Evolutionary conservation across 2,797 vertebrate species (phyloP).

Genomic region (Echiichthys vipera): DNA sequence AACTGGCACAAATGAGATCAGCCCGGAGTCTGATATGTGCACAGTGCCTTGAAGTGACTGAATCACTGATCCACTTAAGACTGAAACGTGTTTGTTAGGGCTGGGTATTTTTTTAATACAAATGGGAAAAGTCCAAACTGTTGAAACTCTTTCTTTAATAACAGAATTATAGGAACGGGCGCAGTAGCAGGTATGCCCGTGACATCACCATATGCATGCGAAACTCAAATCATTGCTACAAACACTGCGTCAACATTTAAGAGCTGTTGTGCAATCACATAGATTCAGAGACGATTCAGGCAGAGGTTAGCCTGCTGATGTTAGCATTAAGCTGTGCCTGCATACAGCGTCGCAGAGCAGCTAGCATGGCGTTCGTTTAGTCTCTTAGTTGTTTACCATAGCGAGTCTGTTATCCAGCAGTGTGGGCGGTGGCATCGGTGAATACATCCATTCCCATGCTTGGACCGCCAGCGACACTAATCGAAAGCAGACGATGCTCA

Average conservation of each 20-base stretch:
- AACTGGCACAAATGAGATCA: conserved; percentile 10
- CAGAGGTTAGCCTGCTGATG: neutral
- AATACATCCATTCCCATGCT: neutral
- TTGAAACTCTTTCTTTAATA: neutral
- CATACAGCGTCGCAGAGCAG: neutral
- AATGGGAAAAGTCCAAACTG: conserved; percentile 15
- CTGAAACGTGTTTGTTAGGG: conserved; percentile 36
- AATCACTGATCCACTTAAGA: conserved; percentile 23
- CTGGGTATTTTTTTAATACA: conserved; percentile 53
- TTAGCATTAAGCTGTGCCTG: neutral
- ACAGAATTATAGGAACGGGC: neutral
- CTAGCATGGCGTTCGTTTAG: neutral
- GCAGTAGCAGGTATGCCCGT: neutral
- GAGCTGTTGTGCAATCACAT: neutral
- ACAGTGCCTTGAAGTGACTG: conserved; percentile 62
- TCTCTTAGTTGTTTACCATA: neutral
- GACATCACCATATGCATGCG: neutral
- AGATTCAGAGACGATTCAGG: neutral
- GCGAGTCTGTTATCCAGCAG: neutral
- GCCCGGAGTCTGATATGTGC: conserved; percentile 22
- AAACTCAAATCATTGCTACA: neutral
- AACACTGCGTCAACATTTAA: neutral
- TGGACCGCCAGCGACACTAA: neutral
- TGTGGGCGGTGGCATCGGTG: neutral
- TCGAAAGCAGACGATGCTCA: neutral